phyloP scores from a whole-genome alignment of 2,888 invertebrate species.

The Penaeus monodon region DNA sequence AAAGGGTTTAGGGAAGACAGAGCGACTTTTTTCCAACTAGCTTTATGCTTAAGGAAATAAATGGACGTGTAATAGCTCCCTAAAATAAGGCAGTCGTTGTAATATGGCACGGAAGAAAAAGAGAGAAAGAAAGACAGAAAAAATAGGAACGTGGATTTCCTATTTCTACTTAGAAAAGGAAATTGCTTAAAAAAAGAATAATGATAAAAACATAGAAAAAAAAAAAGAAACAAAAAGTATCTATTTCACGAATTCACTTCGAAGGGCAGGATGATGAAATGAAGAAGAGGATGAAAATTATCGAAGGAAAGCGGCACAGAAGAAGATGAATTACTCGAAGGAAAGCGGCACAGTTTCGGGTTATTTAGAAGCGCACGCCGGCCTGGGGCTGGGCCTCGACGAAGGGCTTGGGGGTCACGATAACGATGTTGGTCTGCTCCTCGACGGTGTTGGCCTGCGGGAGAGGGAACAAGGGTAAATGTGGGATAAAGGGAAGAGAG shows the following conservation, averaged over 20 bases:
- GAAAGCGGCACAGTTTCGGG: background rate
- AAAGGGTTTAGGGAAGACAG: background rate
- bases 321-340: background rate
- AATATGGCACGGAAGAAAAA: no score
- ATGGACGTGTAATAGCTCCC: background rate
- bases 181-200: no score
- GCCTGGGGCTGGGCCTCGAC: background rate
- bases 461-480: background rate
- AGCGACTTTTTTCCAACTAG: background rate
- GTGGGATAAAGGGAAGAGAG: background rate
- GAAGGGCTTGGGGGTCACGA: slow-evolving; percentile 29
- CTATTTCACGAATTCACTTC: no score
- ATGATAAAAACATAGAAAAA: no score
- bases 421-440: slow-evolving; percentile 53
- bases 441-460: slow-evolving; percentile 44
- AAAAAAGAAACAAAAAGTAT: no score
- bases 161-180: no score
- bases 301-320: background rate
- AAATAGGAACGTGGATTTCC: no score
- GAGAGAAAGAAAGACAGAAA: no score
- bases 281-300: background rate
- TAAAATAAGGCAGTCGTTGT: background rate
- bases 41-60: background rate
- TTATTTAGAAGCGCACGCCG: background rate
- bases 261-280: no score